Evolutionary conservation across 1,140 invertebrate species (phyloP), one percentile per base, ranked within the genome.

Genomic region (Glossosoma conforme): DNA sequence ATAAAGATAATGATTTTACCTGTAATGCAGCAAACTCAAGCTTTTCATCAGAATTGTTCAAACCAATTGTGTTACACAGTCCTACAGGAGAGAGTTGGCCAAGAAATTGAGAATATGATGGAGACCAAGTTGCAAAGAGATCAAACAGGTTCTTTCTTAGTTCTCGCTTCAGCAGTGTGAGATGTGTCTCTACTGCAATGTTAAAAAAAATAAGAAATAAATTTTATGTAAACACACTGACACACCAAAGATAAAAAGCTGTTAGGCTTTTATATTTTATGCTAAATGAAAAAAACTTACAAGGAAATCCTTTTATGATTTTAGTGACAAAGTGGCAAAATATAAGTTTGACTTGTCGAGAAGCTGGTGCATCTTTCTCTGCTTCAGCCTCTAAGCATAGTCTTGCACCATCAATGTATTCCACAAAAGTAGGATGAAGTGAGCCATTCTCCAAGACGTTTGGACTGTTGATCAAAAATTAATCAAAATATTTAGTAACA

Each of bases 241-340:
- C 25, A 6, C 6, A 8, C n/a, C 25, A 6, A 43, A 14, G 2
- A 11, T 28, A 8, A 8, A n/a, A 28, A 28, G n/a, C 25, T n/a
- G n/a, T 8, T 28, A 28, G n/a, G n/a, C n/a, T n/a, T 28, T n/a
- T 8, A 28, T 28, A 28, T 28, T 28, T n/a, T 28, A 28, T 8
- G n/a, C 25, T 6, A 28, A 28, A 28, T 8, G 6, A 37, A 37
- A 37, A n/a, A 37, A 54, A 79, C 85, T 83, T 76, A 91, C 90
- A 62, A 42, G 88, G 83, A 70, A 96, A 94, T 65, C 87, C 93
- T 62, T 90, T 90, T 52, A 98, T 89, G 69, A 98, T 89, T 64
- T 96, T 91, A 10, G 86, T 80, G 49, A 98, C 84, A 65, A 97
- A 96, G 65, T 92, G 87, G 56, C 93, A 94, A 70, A 98, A 98